Evolutionary conservation across 92 coral and sea anemone species (phyloP), one percentile per base, ranked within the genome.

Genomic region (Muricea muricata): DNA sequence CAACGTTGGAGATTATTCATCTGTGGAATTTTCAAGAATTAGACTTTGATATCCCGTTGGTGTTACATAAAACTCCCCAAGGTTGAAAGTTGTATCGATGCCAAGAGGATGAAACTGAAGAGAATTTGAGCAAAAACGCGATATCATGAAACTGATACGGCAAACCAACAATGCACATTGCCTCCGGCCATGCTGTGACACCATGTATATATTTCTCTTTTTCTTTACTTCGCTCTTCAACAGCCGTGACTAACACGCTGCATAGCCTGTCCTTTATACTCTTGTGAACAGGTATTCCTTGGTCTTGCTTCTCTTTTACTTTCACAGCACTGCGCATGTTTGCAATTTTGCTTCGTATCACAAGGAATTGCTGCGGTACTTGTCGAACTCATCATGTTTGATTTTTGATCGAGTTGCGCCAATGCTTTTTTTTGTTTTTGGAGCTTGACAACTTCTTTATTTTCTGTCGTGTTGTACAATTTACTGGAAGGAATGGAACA

Each of bases 61-160:
- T 23, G 92, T 88, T 23, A 88, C 88, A 80, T 84, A 85, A 47
- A 85, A 88, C 32, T 75, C 85, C 32, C 90, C 90, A 0, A 88
- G 84, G 52, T 91, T 91, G 40, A 88, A 88, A 11, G 94, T 88
- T 7, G 92, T 91, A 65, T 91, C 94, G 28, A 85, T 87, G 17
- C 85, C 78, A 18, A 81, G 45, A 0, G 79, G 85, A 35, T 73
- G 55, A 41, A 73, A 75, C 13, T 18, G 12, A 17, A 56, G 23
- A 0, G 48, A 63, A 55, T 75, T 69, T n/a, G 85, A 75, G 35
- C 92, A 85, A 81, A 88, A 91, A 20, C 90, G 29, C 34, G 88
- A 65, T 17, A 57, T 91, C 89, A 40, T 85, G 90, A 54, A 85
- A 88, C 67, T 91, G 94, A 58, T 85, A 88, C 4, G 83, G 87